A percentile compares a stretch with the other conserved stretches of the same genome.
Conservation (phyloP, 2,888 invertebrate genomes). For the Coelopa pilipes region DNA sequence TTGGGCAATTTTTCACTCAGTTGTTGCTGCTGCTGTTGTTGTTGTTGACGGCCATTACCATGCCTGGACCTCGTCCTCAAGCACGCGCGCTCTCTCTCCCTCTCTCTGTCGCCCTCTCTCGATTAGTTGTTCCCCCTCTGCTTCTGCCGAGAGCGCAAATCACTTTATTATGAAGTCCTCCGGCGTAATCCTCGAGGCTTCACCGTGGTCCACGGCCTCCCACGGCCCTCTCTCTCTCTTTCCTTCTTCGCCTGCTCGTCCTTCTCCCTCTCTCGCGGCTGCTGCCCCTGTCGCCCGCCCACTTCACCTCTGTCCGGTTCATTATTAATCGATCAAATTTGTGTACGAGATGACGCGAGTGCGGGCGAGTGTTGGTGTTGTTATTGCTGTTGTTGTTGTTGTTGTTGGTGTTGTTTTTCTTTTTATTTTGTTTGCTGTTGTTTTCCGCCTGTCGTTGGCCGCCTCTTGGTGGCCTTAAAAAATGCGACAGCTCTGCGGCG, state of each 20-base stretch:
- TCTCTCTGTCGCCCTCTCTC: no score
- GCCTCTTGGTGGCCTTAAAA: no score
- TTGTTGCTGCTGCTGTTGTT: background rate
- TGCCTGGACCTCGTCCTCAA: no score
- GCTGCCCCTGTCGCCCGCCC: no score
- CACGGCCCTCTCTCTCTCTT: background rate
- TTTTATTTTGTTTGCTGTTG: background rate
- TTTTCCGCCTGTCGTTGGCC: background rate
- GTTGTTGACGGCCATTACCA: background rate
- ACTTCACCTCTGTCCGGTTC: slow-evolving; percentile 5
- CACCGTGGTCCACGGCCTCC: background rate
- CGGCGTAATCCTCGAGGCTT: background rate
- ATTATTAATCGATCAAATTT: slow-evolving; percentile 42
- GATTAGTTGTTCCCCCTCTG: no score
- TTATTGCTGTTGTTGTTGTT: slow-evolving; percentile 6
- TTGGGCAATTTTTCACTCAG: background rate
- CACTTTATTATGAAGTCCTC: slow-evolving; percentile 38
- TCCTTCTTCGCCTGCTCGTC: no score
- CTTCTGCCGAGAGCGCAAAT: slow-evolving; percentile 15
- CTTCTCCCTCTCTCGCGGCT: no score
- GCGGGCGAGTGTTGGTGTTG: slow-evolving; percentile 2
- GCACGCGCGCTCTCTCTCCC: no score
- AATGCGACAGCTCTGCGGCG: no score
- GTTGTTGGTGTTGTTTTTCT: slow-evolving; percentile 2
- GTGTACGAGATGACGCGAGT: slow-evolving; percentile 10